A percentile compares a stretch with the other conserved stretches of the same genome.
Conservation (phyloP, 2,888 invertebrate species). For the Hermodice carunculata region DNA sequence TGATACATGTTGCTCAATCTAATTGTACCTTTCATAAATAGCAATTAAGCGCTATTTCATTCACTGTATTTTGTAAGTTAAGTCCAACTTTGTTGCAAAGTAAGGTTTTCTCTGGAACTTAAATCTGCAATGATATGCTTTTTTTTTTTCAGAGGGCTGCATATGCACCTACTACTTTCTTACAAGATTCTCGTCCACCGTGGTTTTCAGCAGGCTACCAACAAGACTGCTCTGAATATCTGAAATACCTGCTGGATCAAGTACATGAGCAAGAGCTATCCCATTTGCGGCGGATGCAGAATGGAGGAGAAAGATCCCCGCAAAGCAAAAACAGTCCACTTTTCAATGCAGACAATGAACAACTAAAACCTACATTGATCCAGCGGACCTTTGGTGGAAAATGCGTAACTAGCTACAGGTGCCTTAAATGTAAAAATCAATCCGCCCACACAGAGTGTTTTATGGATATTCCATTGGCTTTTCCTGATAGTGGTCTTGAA, state of each 20-base stretch:
- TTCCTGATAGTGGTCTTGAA: conserved; percentile 50
- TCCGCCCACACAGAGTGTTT: conserved; percentile 84
- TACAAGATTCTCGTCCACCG: conserved; percentile 80
- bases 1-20: too few relatives aligned
- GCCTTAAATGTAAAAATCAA: conserved; percentile 79
- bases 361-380: conserved; percentile 70
- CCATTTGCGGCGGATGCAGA: neutral
- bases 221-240: conserved; percentile 90
- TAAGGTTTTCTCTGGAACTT: too few relatives aligned
- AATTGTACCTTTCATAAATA: too few relatives aligned
- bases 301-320: neutral
- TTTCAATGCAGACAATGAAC: neutral
- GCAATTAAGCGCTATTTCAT: neutral
- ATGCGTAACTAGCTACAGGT: conserved; percentile 81
- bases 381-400: conserved; percentile 85
- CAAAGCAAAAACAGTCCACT: neutral
- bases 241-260: conserved; percentile 80
- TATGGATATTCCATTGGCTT: conserved; percentile 77
- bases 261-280: conserved; percentile 80
- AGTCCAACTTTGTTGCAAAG: too few relatives aligned
- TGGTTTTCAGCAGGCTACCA: conserved; percentile 84
- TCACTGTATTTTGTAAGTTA: conserved; percentile 40
- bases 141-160: conserved; percentile 72
- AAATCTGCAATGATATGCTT: too few relatives aligned
- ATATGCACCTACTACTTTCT: conserved; percentile 80